phyloP scores from a whole-genome alignment of 2,113 vertebrate species.

The Columba janthina region DNA sequence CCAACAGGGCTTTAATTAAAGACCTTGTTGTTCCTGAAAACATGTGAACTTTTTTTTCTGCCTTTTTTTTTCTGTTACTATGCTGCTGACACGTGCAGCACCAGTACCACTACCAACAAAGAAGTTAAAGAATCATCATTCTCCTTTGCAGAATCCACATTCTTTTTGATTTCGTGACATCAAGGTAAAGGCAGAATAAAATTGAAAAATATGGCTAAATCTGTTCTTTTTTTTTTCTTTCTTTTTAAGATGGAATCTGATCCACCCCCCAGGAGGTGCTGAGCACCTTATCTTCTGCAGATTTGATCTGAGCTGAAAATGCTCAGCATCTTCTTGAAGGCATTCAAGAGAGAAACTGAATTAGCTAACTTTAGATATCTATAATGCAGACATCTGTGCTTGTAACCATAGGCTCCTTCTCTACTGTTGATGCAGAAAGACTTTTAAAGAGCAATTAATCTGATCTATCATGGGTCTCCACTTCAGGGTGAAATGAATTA shows the following conservation, averaged over 20 bases:
- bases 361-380: not conserved
- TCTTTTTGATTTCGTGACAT: not conserved
- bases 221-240: not conserved
- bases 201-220: not conserved
- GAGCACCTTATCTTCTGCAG: not conserved
- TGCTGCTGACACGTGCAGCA: not conserved
- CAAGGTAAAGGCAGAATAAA: not conserved
- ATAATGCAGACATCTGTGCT: not conserved
- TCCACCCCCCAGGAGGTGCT: not conserved
- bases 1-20: not conserved
- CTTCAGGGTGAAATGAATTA: not conserved
- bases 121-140: not conserved
- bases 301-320: not conserved
- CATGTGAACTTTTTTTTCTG: accelerated
- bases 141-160: not conserved
- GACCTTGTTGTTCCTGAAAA: not conserved
- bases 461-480: not conserved
- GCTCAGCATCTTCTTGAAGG: not conserved
- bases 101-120: not conserved
- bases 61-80: not conserved
- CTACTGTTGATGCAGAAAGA: not conserved
- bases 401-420: not conserved
- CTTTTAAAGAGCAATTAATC: not conserved
- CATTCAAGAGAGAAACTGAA: not conserved
- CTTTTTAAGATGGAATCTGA: not conserved